A percentile compares a stretch with the other conserved stretches of the same genome.
phyloP scores from a whole-genome alignment of 1,140 invertebrate genomes.

The Penaeus indicus region DNA sequence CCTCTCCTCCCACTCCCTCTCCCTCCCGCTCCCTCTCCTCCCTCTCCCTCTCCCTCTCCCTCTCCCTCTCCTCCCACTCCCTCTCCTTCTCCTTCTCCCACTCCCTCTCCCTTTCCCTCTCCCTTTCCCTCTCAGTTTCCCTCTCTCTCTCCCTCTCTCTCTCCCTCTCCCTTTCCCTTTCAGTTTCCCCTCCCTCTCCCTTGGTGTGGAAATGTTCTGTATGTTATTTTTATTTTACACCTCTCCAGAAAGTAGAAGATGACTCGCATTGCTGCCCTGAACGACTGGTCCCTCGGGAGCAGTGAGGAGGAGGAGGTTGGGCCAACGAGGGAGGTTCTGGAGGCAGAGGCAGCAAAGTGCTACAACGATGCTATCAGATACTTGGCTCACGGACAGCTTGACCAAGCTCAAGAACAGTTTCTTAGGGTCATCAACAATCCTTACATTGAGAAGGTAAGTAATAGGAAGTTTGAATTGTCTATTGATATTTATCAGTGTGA shows the following conservation, averaged over 20 bases:
- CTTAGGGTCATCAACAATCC: conserved; percentile 58
- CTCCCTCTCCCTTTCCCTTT: neutral
- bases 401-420: conserved; percentile 55
- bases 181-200: neutral
- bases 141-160: conserved; percentile 42
- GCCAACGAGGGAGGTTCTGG: conserved; percentile 60
- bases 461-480: neutral
- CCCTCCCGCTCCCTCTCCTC: neutral
- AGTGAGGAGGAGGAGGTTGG: conserved; percentile 58
- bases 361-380: conserved; percentile 59
- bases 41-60: neutral
- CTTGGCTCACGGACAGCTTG: conserved; percentile 43
- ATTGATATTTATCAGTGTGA: neutral
- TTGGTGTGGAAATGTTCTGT: neutral
- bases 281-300: conserved; percentile 52
- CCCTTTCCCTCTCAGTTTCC: neutral
- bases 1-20: neutral
- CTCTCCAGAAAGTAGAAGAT: conserved; percentile 22
- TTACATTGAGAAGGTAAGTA: conserved; percentile 57
- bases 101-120: conserved; percentile 14
- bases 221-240: neutral
- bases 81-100: neutral
- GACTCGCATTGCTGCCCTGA: conserved; percentile 64
- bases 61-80: neutral
- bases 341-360: conserved; percentile 51